Percentiles rank a stretch among this genome's conserved stretches.
Evolutionary conservation across 1,140 invertebrate genomes (phyloP).

Genomic region (Trichonephila inaurata): DNA sequence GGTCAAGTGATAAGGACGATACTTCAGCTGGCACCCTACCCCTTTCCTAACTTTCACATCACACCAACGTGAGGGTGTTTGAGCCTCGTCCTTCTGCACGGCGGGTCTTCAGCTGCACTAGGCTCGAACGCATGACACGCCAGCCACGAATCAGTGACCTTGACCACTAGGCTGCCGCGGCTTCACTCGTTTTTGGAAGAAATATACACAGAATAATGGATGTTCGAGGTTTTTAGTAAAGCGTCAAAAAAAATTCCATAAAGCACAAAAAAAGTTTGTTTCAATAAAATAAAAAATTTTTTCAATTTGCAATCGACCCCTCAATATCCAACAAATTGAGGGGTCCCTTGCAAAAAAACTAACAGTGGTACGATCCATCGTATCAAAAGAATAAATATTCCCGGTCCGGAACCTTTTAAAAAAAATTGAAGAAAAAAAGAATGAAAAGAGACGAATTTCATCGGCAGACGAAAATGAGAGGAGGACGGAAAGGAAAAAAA

Average conservation of each 20-base stretch:
- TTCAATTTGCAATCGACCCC: background rate
- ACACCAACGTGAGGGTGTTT: background rate
- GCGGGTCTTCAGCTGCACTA: background rate
- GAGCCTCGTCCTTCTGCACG: background rate
- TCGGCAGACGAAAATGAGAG: slow-evolving; percentile 32
- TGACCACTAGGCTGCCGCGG: background rate
- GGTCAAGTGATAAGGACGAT: background rate
- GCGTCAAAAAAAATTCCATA: no score
- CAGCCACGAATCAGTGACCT: background rate
- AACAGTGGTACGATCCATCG: slow-evolving; percentile 39
- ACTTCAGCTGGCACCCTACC: background rate
- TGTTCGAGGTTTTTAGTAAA: no score
- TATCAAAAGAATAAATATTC: slow-evolving; percentile 35
- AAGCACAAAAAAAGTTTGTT: no score
- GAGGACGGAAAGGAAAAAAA: background rate
- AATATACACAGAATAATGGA: no score
- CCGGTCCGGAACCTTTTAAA: background rate
- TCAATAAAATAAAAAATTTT: background rate
- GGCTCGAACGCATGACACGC: background rate
- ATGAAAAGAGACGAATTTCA: slow-evolving; percentile 21
- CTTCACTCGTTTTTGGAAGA: background rate
- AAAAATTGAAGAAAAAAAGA: background rate
- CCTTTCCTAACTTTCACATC: background rate
- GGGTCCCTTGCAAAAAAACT: no score
- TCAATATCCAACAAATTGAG: no score